Conservation (phyloP, 2,888 invertebrate species). For the Orthosia cruda region DNA sequence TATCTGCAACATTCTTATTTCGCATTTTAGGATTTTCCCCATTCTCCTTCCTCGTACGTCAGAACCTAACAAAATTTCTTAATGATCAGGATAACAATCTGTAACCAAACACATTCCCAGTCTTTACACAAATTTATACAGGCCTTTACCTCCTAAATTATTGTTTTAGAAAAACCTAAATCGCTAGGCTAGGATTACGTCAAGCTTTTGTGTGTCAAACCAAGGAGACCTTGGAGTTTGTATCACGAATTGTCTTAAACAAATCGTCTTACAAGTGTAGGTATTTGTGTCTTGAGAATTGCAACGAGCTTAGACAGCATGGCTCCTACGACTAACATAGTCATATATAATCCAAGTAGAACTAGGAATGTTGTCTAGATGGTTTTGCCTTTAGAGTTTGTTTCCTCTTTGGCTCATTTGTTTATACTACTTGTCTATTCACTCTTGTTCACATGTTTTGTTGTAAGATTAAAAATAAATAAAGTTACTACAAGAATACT, state of each 20-base stretch:
- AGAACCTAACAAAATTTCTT: neutral
- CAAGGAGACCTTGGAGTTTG: conserved; percentile 27
- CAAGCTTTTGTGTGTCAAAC: conserved; percentile 16
- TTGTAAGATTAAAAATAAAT: neutral
- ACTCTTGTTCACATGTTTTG: neutral
- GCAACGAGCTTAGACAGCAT: conserved; percentile 26
- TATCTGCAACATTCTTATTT: neutral
- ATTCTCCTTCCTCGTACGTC: conserved; percentile 11
- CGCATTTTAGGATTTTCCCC: neutral
- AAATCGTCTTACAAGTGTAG: neutral
- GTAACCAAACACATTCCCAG: neutral
- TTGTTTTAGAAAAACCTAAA: conserved; percentile 20
- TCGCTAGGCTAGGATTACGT: conserved; percentile 25
- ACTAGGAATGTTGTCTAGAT: conserved; percentile 28
- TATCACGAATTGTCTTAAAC: neutral
- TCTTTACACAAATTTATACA: neutral
- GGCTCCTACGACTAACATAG: conserved; percentile 17
- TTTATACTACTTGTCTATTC: neutral
- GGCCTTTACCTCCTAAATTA: conserved; percentile 14
- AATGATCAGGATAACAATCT: neutral
- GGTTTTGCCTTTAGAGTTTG: conserved; percentile 17
- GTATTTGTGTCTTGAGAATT: neutral
- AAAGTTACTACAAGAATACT: too few relatives aligned
- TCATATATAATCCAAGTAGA: neutral
- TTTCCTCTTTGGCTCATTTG: conserved; percentile 30